A percentile compares a stretch with the other conserved stretches of the same genome.
phyloP scores from a whole-genome alignment of 2,797 vertebrate genomes.

The Aphelocoma californica region DNA sequence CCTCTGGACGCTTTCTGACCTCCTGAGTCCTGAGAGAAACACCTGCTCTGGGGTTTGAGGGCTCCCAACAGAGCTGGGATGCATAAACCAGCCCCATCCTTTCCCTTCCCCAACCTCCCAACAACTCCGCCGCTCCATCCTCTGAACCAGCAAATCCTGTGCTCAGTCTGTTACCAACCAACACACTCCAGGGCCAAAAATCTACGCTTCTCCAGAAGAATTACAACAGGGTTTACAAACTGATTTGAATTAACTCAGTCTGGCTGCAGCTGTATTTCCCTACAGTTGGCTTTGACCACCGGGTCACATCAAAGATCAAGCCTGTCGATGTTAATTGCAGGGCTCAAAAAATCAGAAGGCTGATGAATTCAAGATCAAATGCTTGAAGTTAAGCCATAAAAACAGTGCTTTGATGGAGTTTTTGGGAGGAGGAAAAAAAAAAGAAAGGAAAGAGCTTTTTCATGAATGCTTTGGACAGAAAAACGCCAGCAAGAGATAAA shows the following conservation, averaged over 20 bases:
- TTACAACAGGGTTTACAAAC: neutral
- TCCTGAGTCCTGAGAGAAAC: neutral
- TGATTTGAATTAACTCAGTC: neutral
- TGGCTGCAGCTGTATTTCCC: neutral
- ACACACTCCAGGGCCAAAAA: neutral
- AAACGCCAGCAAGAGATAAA: neutral
- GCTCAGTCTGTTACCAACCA: neutral
- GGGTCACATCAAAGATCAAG: neutral
- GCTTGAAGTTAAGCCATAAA: slow-evolving; percentile 6
- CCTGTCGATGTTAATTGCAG: neutral
- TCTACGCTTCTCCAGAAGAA: neutral
- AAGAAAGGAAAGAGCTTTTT: neutral
- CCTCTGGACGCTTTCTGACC: neutral
- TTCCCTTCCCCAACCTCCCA: neutral
- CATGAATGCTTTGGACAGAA: neutral
- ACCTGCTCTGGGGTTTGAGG: neutral
- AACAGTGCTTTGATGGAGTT: slow-evolving; percentile 15
- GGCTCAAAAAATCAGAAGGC: neutral
- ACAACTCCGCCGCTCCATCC: neutral
- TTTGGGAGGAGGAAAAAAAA: neutral
- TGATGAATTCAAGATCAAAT: slow-evolving; percentile 42
- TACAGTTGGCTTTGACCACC: neutral
- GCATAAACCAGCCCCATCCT: neutral
- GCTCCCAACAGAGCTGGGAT: neutral
- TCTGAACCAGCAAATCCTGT: neutral